Base-by-base conservation (phyloP, 2,888 invertebrate species). In the Pachydiplax longipennis region DNA sequence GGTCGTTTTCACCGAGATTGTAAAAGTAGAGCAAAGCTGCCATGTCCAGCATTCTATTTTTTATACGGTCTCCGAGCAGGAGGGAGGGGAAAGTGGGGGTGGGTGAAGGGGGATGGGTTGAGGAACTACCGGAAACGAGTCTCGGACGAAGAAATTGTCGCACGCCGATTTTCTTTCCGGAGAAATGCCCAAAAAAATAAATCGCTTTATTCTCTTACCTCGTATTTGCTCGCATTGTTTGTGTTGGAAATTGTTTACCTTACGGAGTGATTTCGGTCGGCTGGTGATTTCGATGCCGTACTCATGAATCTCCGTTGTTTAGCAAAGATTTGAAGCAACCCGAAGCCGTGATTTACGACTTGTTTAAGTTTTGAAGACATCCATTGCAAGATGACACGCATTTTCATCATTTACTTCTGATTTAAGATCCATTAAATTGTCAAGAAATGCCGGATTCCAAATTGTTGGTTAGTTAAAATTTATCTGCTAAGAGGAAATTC, bases 1-100 rank as follows among this genome's bases (percentile, higher is more conserved):
- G 82, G 82, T 15, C 53, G 53, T 83, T 83, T 83, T 87, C 25
- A 87, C 40, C 61, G 8, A 37, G 13, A 25, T 10, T 12, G 61
- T 31, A 87, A 87, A 65, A 83, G 53, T 83, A 83, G 58, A 83
- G 61, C 65, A 31, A 65, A 87, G 87, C 61, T 35, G 61, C 61
- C 37, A n/a, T 40, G 61, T 58, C 87, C 37, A 87, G 87, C 22
- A n/a, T 37, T 65, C 48, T 82, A 25, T 37, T n/a, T 65, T 37
- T 65, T 35, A 18, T 8, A 61, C 61, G 87, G 53, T 22, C 61
- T 61, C 87, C n/a, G 61, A 58, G 22, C 44, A 44, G 44, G 44
- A 6, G 61, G 87, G 15, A 8, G 48, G 10, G 48, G 15, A 18
- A 8, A 53, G 53, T 53, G 53, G 53, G 53, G 53, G 53, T 18